phyloP scores from a whole-genome alignment of 1,140 invertebrate genomes.

The Lysiphlebus fabarum region DNA sequence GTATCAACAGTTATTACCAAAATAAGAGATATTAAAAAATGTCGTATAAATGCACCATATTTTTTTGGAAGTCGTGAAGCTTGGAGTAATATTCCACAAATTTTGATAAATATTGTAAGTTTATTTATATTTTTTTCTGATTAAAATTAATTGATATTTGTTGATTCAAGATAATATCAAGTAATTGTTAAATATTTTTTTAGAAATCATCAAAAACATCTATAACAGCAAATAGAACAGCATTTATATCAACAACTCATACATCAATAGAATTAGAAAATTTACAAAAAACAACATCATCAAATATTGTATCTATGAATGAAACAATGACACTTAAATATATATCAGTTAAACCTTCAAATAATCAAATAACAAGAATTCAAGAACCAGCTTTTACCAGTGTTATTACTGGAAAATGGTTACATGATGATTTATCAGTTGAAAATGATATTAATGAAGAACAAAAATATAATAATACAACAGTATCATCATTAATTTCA shows the following conservation, averaged over 20 bases:
- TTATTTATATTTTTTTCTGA: background rate
- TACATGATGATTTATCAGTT: constrained; percentile 16
- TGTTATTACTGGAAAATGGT: constrained; percentile 21
- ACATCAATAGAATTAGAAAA: constrained; percentile 4
- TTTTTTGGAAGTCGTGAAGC: constrained; percentile 17
- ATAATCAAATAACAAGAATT: constrained; percentile 1
- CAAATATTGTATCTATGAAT: background rate
- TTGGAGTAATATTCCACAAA: constrained; percentile 12
- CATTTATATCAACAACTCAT: constrained; percentile 16
- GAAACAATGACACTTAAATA: constrained; percentile 15
- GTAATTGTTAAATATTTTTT: background rate
- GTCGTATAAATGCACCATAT: constrained; percentile 12
- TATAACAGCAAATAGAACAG: constrained; percentile 7
- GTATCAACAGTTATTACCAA: constrained; percentile 5
- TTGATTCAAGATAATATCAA: background rate
- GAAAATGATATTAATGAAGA: constrained; percentile 5
- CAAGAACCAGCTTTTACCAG: constrained; percentile 12
- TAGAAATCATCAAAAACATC: constrained; percentile 16
- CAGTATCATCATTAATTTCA: background rate
- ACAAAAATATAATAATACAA: background rate
- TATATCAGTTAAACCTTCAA: constrained; percentile 10
- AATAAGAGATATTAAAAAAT: constrained; percentile 14
- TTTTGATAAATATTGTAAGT: constrained; percentile 13
- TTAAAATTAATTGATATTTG: background rate
- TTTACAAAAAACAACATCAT: background rate